Evolutionary conservation across 2,888 invertebrate species (phyloP), one percentile per base, ranked within the genome.

Genomic region (Stenotaenia linearis): DNA sequence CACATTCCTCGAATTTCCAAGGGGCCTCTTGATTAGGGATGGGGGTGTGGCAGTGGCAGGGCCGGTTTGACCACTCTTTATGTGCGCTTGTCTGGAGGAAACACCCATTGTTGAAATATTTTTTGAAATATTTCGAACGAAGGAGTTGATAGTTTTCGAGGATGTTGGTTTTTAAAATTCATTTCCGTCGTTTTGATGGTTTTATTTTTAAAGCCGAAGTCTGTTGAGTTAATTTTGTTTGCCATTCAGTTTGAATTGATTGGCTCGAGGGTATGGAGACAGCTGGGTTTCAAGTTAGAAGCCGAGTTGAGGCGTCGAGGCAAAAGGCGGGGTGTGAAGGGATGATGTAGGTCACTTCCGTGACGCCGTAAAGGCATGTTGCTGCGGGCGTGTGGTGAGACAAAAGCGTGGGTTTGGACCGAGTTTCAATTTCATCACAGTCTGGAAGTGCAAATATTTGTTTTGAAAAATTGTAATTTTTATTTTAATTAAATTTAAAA

Each of bases 331-430:
- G 50, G 50, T 50, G 50, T 50, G 50, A 37, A 75, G 32, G 75
- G 75, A 32, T 32, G 32, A 30, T 75, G 75, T 75, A 75, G 75
- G 75, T 75, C 75, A 75, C 75, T 75, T 75, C 75, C 75, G 28
- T 37, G 75, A 75, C 75, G 75, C 35, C 75, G 30, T 5, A 35
- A 3, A 37, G 37, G 75, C 75, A 37, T 18, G 75, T 23, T 25
- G 32, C 75, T 74, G 30, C 75, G 4, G 28, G 30, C 28, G 75
- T 28, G 75, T 1, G 25, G 18, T 21, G 35, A 28, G 69, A 28
- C 69, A 28, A 69, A 56, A 69, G 69, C 28, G 50, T 50, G 21
- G 45, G 50, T 50, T 50, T 50, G 50, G 50, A 18, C 4, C 15
- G 18, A 40, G 40, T 50, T 18, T n/a, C 50, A 4, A 15, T 50